Percentiles rank a stretch among this genome's conserved stretches.
phyloP scores from a whole-genome alignment of 1,140 invertebrate genomes.

The Streblospio benedicti region DNA sequence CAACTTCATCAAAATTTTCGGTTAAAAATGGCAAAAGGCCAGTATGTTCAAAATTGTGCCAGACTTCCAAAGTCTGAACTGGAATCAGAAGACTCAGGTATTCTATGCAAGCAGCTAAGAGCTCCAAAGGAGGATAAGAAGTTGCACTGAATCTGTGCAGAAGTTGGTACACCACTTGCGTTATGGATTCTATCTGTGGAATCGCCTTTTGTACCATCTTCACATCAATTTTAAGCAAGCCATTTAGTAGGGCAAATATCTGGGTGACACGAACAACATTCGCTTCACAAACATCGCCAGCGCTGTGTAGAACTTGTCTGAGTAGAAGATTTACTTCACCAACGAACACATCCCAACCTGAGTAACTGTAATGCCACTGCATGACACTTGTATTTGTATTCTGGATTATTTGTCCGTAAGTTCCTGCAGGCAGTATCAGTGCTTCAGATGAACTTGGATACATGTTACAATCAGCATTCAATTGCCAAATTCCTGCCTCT shows the following conservation, averaged over 20 bases:
- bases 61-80: constrained; percentile 29
- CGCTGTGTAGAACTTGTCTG: constrained; percentile 27
- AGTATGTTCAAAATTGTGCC: constrained; percentile 41
- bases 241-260: constrained; percentile 29
- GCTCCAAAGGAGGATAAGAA: constrained; percentile 29
- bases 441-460: too few relatives aligned
- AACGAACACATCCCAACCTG: constrained; percentile 35
- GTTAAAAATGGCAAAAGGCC: constrained; percentile 42
- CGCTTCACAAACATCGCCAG: constrained; percentile 23
- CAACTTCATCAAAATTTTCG: constrained; percentile 33
- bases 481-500: too few relatives aligned
- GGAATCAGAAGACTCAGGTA: constrained; percentile 29
- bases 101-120: constrained; percentile 31
- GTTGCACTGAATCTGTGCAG: constrained; percentile 30
- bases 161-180: neutral
- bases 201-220: constrained; percentile 6
- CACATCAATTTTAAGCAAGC: constrained; percentile 26
- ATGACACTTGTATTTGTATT: constrained; percentile 18
- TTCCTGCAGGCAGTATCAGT: neutral
- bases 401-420: neutral
- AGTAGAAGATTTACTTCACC: constrained; percentile 34
- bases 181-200: neutral
- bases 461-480: too few relatives aligned
- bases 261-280: constrained; percentile 26
- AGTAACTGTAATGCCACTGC: constrained; percentile 33